phyloP scores from a whole-genome alignment of 1,140 invertebrate genomes.

The Temnothorax longispinosus region DNA sequence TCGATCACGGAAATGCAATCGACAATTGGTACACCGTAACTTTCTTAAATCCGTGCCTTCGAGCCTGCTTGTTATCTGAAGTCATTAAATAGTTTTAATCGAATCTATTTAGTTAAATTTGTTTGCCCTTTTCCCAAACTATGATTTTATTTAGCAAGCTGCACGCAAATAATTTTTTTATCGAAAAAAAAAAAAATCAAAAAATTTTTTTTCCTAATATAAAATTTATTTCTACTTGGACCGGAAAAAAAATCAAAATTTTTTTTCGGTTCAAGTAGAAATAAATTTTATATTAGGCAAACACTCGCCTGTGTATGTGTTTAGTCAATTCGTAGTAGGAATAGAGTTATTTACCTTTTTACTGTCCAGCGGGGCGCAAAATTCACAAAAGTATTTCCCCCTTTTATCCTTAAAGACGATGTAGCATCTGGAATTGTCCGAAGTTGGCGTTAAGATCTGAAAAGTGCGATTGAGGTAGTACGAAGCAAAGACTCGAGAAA shows the following conservation, averaged over 20 bases:
- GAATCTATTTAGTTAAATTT: constrained; percentile 15
- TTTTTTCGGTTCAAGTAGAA: too few species aligned
- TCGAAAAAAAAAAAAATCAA: too few species aligned
- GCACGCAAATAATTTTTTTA: neutral
- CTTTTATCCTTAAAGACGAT: constrained; percentile 32
- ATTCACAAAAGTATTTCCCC: constrained; percentile 60
- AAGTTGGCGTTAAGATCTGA: neutral
- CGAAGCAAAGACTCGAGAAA: neutral
- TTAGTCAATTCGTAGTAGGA: neutral
- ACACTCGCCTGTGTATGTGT: neutral
- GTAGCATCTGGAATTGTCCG: constrained; percentile 2
- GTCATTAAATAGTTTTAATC: neutral
- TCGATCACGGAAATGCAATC: neutral
- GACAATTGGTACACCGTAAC: constrained; percentile 22
- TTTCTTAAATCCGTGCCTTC: neutral
- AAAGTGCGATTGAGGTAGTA: neutral
- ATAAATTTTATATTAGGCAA: too few species aligned
- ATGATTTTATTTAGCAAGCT: neutral
- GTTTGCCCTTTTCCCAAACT: neutral
- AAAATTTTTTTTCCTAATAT: neutral
- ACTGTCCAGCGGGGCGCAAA: constrained; percentile 23
- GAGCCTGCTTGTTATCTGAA: constrained; percentile 6
- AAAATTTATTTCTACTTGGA: neutral
- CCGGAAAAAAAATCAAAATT: too few species aligned
- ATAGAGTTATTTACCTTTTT: neutral